Base-by-base conservation (phyloP, 2,888 invertebrate genomes). In the Aspidiotus rigidus region DNA sequence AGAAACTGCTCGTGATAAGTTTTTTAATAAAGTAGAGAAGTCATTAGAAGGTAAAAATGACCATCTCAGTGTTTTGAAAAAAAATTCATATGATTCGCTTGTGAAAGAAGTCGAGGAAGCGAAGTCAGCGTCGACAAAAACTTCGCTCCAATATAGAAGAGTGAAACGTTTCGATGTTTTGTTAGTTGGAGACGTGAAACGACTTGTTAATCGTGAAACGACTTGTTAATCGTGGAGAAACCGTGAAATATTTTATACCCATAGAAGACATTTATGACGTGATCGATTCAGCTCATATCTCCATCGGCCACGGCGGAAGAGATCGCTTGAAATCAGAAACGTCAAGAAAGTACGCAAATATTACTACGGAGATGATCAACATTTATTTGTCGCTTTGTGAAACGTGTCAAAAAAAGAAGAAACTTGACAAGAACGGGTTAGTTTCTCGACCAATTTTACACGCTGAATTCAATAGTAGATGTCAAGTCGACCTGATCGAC, bases 401-500 rank as follows among this genome's bases (percentile, higher is more conserved):
- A 53, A 8, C 49, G 11, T 49, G 9, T 49, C 49, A 49, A 49
- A 9, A 10, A 10, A 49, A 49, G 11, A 49, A 49, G 9, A 11
- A 49, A 49, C 9, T 11, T 9, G n/a, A 17, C 9, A 17, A n/a
- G n/a, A 57, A 57, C 9, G 57, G n/a, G n/a, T 17, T 57, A 10
- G 57, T 57, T 57, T 57, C 57, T 15, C 9, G 73, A 67, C 72
- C 74, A 10, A 72, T 74, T 59, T n/a, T 72, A 11, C 57, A 70
- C 54, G 42, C 59, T 8, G 74, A 77, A 62, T 71, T 76, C 64
- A 77, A 76, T 28, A 71, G 77, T 55, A 77, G 77, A 67, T 49
- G 49, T n/a, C 77, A 77, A 74, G 77, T 77, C 2, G 77, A 78
- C 73, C 71, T 78, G 2, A 77, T 78, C 54, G 77, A 78, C 72